phyloP scores from a whole-genome alignment of 2,888 invertebrate genomes.

The Hydriomena furcata region DNA sequence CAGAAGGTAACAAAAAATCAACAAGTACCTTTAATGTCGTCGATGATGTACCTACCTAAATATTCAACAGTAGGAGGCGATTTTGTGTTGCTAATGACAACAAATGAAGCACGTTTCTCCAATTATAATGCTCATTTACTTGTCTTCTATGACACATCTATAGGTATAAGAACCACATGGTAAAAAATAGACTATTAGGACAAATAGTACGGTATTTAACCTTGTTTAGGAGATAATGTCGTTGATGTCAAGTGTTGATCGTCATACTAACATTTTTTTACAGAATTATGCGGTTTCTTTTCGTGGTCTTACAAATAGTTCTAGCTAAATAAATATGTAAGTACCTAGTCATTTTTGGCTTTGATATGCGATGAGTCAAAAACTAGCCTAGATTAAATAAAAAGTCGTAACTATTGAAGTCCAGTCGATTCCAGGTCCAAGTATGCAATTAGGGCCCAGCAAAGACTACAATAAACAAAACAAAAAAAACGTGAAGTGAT shows the following conservation, averaged over 20 bases:
- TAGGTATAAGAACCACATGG: not conserved
- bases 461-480: slow-evolving; percentile 6
- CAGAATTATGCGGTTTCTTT: no score
- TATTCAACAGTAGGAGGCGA: slow-evolving; percentile 31
- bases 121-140: slow-evolving; percentile 48
- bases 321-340: no score
- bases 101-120: slow-evolving; percentile 45
- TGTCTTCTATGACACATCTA: slow-evolving; percentile 37
- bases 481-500: slow-evolving; percentile 11
- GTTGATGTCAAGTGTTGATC: no score
- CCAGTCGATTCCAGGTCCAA: slow-evolving; percentile 2
- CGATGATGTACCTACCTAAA: slow-evolving; percentile 17
- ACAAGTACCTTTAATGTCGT: slow-evolving; percentile 1
- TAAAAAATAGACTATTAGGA: no score
- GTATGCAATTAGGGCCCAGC: slow-evolving; percentile 6
- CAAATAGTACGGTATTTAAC: no score
- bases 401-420: no score
- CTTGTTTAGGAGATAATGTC: no score
- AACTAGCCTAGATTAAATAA: no score
- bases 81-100: slow-evolving; percentile 33
- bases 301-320: no score
- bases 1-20: slow-evolving; percentile 10
- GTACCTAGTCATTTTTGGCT: no score
- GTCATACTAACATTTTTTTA: no score
- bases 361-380: no score